Conservation (phyloP, 2,797 vertebrate species). For the Pangasius larnaudii region DNA sequence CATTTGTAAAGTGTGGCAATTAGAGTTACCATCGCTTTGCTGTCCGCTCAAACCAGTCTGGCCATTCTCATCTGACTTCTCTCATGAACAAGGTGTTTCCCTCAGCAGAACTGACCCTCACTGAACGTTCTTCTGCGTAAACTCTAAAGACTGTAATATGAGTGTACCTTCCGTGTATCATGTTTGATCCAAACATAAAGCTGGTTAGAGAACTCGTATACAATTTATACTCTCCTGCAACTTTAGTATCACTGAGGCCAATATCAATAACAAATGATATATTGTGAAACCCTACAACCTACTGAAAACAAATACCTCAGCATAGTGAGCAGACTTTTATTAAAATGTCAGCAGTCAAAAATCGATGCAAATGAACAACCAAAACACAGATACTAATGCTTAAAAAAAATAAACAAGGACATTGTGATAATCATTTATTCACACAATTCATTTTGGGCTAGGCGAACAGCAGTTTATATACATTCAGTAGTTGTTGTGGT, state of each 20-base stretch:
- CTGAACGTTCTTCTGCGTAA: neutral
- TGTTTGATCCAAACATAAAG: neutral
- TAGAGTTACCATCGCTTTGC: neutral
- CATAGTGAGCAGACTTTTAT: conserved; percentile 43
- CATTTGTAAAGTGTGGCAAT: neutral
- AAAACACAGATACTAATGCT: conserved; percentile 28
- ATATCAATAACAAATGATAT: neutral
- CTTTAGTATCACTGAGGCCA: neutral
- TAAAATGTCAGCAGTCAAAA: conserved; percentile 35
- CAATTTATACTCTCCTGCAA: neutral
- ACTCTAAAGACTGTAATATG: neutral
- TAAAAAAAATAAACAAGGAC: conserved; percentile 33
- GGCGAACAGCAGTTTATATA: conserved; percentile 68
- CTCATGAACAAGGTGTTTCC: neutral
- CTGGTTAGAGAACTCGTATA: neutral
- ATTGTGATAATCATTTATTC: conserved; percentile 67
- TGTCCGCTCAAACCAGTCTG: neutral
- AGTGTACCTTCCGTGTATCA: neutral
- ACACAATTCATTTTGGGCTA: conserved; percentile 68
- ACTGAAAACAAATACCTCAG: neutral
- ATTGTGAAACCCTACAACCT: neutral
- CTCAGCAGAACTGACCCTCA: neutral
- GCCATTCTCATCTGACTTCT: neutral
- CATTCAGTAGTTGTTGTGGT: conserved; percentile 70
- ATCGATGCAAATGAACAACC: conserved; percentile 32